These are phyloP conservation scores for Sarcophaga caerulescens DNA, from an alignment of 2,888 invertebrate species.

Conservation along the genomic window DNA sequence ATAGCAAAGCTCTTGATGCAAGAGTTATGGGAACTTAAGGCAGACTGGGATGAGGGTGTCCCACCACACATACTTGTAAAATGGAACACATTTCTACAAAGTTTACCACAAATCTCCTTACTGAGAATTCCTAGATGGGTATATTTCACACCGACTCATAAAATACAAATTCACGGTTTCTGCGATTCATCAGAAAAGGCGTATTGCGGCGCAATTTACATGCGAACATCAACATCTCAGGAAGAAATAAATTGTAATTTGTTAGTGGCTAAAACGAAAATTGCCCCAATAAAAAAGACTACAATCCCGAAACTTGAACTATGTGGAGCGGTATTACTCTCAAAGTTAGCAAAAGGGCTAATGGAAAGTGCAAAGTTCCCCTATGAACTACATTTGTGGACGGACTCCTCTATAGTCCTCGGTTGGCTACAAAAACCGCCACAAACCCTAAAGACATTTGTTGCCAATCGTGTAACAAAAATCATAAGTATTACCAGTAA, in stretches of 20 bases:
- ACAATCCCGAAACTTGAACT: not conserved
- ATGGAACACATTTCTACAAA: no score
- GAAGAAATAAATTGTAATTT: not conserved
- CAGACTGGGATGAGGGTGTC: slow-evolving; percentile 4
- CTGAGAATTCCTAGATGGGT: not conserved
- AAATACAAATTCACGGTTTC: slow-evolving; percentile 8
- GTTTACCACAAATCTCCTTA: slow-evolving; percentile 1
- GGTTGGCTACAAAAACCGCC: not conserved
- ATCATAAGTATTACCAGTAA: not conserved
- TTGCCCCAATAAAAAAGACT: not conserved
- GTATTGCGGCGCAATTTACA: not conserved
- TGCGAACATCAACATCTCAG: not conserved
- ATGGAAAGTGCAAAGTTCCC: not conserved
- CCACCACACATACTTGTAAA: no score
- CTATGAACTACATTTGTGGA: not conserved
- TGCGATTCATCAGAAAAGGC: not conserved
- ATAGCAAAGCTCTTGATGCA: no score
- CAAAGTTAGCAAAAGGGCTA: not conserved
- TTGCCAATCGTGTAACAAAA: not conserved
- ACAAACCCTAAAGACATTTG: not conserved
- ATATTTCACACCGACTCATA: not conserved
- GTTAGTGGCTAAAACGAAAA: no score
- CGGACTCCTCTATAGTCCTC: not conserved
- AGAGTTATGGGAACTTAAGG: not conserved
- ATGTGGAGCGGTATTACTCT: not conserved